Percentiles rank a stretch among this genome's conserved stretches.
Evolutionary conservation across 2,888 invertebrate genomes (phyloP).

Genomic region (Harpalus rubripes): DNA sequence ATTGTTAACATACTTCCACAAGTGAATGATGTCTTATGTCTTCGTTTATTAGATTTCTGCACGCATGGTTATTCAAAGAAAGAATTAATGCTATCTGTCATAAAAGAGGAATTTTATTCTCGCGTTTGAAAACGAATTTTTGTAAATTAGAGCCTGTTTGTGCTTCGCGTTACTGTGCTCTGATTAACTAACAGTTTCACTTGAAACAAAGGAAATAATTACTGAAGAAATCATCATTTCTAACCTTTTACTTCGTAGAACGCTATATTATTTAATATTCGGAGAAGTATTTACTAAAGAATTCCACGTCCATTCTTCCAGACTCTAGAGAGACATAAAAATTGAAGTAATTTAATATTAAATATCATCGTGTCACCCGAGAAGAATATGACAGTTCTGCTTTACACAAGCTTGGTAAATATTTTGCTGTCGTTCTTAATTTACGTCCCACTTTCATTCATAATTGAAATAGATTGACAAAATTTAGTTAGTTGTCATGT

Average conservation of each 20-base stretch:
- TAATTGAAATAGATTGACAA: neutral
- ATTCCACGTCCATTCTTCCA: neutral
- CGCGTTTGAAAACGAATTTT: conserved; percentile 53
- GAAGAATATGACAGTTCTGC: neutral
- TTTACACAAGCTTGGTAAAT: neutral
- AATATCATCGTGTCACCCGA: neutral
- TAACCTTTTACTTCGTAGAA: conserved; percentile 13
- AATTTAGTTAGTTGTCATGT: neutral
- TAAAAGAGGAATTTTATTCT: conserved; percentile 41
- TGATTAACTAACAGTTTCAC: conserved; percentile 54
- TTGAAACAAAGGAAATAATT: conserved; percentile 41
- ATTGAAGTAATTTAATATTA: conserved; percentile 7
- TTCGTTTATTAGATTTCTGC: conserved; percentile 42
- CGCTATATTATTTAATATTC: neutral
- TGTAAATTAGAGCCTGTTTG: conserved; percentile 27
- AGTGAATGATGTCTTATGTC: conserved; percentile 10
- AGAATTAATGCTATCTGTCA: conserved; percentile 21
- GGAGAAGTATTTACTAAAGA: neutral
- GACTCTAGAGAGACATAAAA: neutral
- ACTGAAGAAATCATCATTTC: conserved; percentile 29
- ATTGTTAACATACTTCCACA: conserved; percentile 46
- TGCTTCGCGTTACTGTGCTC: conserved; percentile 24
- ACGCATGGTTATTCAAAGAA: conserved; percentile 35
- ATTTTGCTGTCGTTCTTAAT: neutral
- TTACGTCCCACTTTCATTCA: neutral